phyloP scores from a whole-genome alignment of 1,140 invertebrate species.

The Lordiphosa collinella region DNA sequence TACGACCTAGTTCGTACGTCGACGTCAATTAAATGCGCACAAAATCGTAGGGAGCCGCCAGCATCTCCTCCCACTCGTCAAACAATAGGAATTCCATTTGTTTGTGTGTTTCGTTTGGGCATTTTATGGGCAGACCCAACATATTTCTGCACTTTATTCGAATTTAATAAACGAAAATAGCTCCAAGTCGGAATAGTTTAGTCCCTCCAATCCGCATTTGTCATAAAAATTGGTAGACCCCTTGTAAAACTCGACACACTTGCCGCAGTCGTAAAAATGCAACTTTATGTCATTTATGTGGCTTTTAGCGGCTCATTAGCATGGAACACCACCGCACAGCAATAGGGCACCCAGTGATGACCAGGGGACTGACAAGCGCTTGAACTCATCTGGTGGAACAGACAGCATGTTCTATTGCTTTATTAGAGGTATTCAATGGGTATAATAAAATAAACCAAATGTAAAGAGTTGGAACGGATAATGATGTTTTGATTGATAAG shows the following conservation, averaged over 20 bases:
- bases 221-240: slow-evolving; percentile 73
- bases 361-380: not conserved
- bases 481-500: slow-evolving; percentile 34
- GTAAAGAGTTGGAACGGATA: not conserved
- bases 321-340: slow-evolving; percentile 37
- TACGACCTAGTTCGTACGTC: slow-evolving; percentile 56
- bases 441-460: slow-evolving; percentile 28
- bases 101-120: slow-evolving; percentile 31
- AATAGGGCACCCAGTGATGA: not conserved
- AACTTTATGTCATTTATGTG: slow-evolving; percentile 77
- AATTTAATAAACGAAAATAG: slow-evolving; percentile 75
- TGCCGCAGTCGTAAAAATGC: slow-evolving; percentile 60
- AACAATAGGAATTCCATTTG: slow-evolving; percentile 63
- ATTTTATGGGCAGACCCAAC: slow-evolving; percentile 58
- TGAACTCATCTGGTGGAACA: slow-evolving; percentile 11
- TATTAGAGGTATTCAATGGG: slow-evolving; percentile 53
- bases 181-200: slow-evolving; percentile 44
- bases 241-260: slow-evolving; percentile 44
- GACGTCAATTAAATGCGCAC: slow-evolving; percentile 59
- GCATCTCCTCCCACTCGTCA: slow-evolving; percentile 17
- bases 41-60: slow-evolving; percentile 17
- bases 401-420: slow-evolving; percentile 52
- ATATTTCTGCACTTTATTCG: slow-evolving; percentile 76
- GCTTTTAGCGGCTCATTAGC: slow-evolving; percentile 77
- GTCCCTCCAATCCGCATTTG: slow-evolving; percentile 38